Evolutionary conservation across 2,113 vertebrate species (phyloP).

Genomic region (Scomber colias): DNA sequence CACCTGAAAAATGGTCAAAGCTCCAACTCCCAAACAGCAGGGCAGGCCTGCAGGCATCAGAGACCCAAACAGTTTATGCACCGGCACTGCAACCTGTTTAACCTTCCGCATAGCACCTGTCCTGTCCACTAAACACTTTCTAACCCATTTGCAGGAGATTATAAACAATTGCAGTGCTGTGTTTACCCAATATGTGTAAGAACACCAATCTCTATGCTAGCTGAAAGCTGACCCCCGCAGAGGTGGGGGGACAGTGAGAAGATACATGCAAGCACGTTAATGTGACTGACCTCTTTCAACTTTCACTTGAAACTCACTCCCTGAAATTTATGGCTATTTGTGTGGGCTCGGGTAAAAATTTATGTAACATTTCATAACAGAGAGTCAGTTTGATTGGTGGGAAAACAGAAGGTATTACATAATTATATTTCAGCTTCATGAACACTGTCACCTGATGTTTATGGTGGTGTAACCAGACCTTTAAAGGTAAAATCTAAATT

Average conservation of each 20-base stretch:
- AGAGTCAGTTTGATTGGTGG: slow-evolving; percentile 23
- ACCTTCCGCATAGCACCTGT: slow-evolving; percentile 79
- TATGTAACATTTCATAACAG: slow-evolving; percentile 34
- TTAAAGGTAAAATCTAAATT: background rate
- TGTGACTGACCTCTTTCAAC: slow-evolving; percentile 46
- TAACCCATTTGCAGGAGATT: slow-evolving; percentile 68
- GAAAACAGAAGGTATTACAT: slow-evolving; percentile 1
- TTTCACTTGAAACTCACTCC: slow-evolving; percentile 39
- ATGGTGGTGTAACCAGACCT: slow-evolving; percentile 2
- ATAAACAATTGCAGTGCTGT: slow-evolving; percentile 79
- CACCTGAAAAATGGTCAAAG: slow-evolving; percentile 55
- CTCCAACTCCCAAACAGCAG: slow-evolving; percentile 13
- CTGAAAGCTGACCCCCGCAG: background rate
- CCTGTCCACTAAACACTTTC: slow-evolving; percentile 78
- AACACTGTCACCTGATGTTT: background rate
- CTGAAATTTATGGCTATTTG: slow-evolving; percentile 50
- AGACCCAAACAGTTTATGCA: slow-evolving; percentile 80
- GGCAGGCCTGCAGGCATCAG: slow-evolving; percentile 38
- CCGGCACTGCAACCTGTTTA: slow-evolving; percentile 69
- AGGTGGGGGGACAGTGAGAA: background rate
- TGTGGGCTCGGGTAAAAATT: slow-evolving; percentile 19
- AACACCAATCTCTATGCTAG: slow-evolving; percentile 2
- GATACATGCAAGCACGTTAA: slow-evolving; percentile 18
- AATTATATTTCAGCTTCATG: slow-evolving; percentile 7
- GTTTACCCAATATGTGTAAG: slow-evolving; percentile 67